Evolutionary conservation across 2,888 invertebrate species (phyloP), one percentile per base, ranked within the genome.

Genomic region (Coenonympha arcania): DNA sequence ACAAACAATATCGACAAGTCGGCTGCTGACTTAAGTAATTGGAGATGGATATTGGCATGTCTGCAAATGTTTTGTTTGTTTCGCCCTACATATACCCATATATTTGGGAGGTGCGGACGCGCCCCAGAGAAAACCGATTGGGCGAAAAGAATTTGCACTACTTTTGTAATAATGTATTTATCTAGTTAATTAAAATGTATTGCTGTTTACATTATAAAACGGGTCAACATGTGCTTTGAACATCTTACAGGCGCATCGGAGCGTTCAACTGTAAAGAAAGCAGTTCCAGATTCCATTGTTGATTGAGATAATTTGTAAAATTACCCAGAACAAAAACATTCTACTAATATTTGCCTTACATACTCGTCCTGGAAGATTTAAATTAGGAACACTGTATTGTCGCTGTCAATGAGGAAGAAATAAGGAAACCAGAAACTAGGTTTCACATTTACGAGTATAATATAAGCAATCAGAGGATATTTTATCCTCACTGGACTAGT

Each of bases 101-200:
- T 44, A 48, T 50, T 54, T 51, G 70, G 62, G 70, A 73, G 71
- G 63, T 62, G 64, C 66, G 61, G 56, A 69, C 66, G 73, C 67
- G 73, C 67, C 66, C 64, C 69, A 66, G 65, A 68, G 66, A 63
- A 57, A 56, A 59, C 60, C 64, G 71, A 71, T 71, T 66, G 68
- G 63, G 69, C 70, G 73, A 71, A 74, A 76, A 73, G 59, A 61
- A 62, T 58, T 56, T 54, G 52, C 28, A 34, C 64, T 58, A 62
- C 63, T 65, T 61, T 44, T 59, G 69, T 33, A 43, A 37, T 30
- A 51, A 45, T 20, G 31, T 30, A 30, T 40, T 18, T 34, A 33
- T 36, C 19, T 19, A 20, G 6, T 48, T 43, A 52, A 53, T 53
- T 53, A 52, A 41, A 48, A 37, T 48, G 28, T 31, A 20, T 22